Conservation (phyloP, 2,888 invertebrate species). For the Brachylomia viminalis region DNA sequence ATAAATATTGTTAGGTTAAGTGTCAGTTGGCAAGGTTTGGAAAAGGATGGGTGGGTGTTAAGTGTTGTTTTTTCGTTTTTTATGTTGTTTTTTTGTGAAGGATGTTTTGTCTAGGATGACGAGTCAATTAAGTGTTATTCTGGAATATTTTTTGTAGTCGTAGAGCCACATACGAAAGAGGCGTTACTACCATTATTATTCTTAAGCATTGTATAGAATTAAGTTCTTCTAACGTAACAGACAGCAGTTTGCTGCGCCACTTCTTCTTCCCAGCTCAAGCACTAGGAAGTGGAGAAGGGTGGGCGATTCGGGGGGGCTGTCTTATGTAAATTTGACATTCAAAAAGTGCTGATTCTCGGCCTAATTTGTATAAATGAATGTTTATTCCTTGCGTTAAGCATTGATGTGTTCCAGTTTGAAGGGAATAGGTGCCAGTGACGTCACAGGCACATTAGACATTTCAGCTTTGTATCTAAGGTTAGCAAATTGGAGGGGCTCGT, state of each 20-base stretch:
- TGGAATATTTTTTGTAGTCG: neutral
- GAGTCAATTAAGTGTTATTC: slow-evolving; percentile 29
- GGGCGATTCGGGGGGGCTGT: too few species aligned
- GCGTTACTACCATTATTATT: too few species aligned
- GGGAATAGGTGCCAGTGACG: too few species aligned
- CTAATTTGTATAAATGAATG: neutral
- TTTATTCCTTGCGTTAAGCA: neutral
- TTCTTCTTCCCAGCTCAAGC: too few species aligned
- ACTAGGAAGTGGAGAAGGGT: too few species aligned
- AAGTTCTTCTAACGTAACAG: neutral
- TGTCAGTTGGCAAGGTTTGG: slow-evolving; percentile 57
- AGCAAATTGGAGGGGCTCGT: too few species aligned
- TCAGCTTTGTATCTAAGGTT: too few species aligned
- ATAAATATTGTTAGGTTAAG: slow-evolving; percentile 63
- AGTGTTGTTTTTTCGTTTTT: slow-evolving; percentile 42
- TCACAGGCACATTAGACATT: neutral
- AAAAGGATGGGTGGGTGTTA: slow-evolving; percentile 58
- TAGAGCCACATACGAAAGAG: neutral
- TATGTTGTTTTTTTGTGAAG: slow-evolving; percentile 14
- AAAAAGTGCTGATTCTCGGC: neutral
- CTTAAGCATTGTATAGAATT: neutral
- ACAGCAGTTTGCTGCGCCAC: neutral
- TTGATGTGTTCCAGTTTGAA: neutral
- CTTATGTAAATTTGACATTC: neutral
- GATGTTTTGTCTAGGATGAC: slow-evolving; percentile 36